Percentiles rank a stretch among this genome's conserved stretches.
Evolutionary conservation across 1,140 invertebrate genomes (phyloP).

Genomic region (Tetramorium simillimum): DNA sequence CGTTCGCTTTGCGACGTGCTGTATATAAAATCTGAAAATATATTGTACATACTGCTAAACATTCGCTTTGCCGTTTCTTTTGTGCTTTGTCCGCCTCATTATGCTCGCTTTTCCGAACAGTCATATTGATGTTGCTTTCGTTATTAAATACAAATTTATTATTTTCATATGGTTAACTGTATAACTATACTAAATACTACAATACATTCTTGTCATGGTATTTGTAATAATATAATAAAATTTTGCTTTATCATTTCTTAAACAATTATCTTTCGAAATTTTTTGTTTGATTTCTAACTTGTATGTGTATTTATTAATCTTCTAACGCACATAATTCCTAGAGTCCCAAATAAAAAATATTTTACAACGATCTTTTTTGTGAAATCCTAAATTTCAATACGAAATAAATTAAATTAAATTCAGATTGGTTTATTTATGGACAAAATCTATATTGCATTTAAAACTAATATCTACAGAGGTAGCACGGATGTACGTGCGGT

Average conservation of each 20-base stretch:
- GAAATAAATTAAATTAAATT: constrained; percentile 1
- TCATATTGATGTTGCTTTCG: neutral
- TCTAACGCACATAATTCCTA: neutral
- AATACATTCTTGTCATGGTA: neutral
- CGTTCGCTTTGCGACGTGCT: too few species aligned
- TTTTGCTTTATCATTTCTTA: too few species aligned
- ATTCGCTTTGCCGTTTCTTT: too few species aligned
- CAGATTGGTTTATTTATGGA: neutral
- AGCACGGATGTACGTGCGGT: too few species aligned
- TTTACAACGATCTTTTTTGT: neutral
- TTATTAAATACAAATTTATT: neutral
- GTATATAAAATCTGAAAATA: too few species aligned
- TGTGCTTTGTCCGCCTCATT: too few species aligned
- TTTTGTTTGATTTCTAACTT: neutral
- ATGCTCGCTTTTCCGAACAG: too few species aligned
- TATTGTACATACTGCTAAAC: too few species aligned
- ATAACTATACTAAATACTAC: neutral
- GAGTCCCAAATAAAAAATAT: neutral
- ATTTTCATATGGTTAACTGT: neutral
- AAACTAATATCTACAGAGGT: neutral
- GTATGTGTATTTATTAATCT: constrained; percentile 13
- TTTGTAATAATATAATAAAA: constrained; percentile 1
- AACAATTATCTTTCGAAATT: too few species aligned
- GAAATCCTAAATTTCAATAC: neutral
- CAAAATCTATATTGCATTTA: neutral